Evolutionary conservation across 2,797 vertebrate species (phyloP), one percentile per base, ranked within the genome.

Genomic region (Chrysocyon brachyurus): DNA sequence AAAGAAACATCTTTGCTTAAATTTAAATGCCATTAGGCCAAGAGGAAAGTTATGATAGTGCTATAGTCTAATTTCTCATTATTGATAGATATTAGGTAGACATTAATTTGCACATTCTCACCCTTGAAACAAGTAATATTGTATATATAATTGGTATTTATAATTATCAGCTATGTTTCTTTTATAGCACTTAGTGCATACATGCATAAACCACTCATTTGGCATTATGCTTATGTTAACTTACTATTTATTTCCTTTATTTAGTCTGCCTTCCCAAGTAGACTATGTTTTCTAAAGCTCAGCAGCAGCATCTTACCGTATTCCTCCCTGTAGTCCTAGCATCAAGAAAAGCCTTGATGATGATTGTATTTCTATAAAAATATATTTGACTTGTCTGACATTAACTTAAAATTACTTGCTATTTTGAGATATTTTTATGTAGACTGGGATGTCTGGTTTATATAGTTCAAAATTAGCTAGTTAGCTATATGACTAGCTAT

Each of bases 101-200:
- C 40, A 81, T 86, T 88, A 88, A 72, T 86, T 95, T 40, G 85
- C 21, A 61, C 79, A 87, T 88, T 85, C 12, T 96, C 64, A 88
- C 88, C 61, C 46, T 88, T 95, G 83, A 91, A 91, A 91, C 5
- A 93, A 21, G 54, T 52, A 83, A 78, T 10, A 46, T 46, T 46
- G 40, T 91, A 8, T 61, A 17, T 85, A 12, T 72, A 84, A 77
- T 56, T 72, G 10, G n/a, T 86, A 66, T 96, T 78, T 68, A 17
- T 66, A 81, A 75, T 19, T 91, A 11, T n/a, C 77, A 88, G 6
- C 83, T 91, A 66, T 64, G 59, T 81, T 93, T 78, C 49, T 70
- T 4, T 85, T 46, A 33, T 7, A 84, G 61, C 22, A 66, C 16
- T 88, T 66, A 57, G 31, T 79, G 2, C 19, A 54, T 56, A 19